Evolutionary conservation across 2,888 invertebrate species (phyloP), one percentile per base, ranked within the genome.

Genomic region (Thymelicus acteon): DNA sequence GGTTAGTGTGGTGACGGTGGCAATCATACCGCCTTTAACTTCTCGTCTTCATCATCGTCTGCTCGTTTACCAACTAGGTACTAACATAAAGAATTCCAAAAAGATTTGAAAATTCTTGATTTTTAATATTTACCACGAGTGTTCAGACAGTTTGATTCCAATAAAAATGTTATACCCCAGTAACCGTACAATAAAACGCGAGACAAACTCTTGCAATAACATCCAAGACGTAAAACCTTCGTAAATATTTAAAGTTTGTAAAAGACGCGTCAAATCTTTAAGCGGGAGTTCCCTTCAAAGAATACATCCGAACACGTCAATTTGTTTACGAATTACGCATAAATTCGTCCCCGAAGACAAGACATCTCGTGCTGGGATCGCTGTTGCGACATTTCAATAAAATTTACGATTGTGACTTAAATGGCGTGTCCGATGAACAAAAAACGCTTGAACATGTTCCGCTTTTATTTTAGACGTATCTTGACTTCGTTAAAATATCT

Each of bases 391-490:
- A 91, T 92, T 93, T 93, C 92, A 93, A 93, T 93, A 93, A 93
- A 93, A 93, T 93, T 93, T 93, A 93, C 93, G 93, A 91, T 92
- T 90, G 86, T 91, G 91, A 92, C 93, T 93, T 90, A 92, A 93
- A 92, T 91, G 90, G 91, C 89, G 88, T 90, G 89, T 89, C 85
- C 88, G 85, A 88, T 88, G 88, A 87, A 90, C 88, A 91, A 90
- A 91, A 92, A 92, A 88, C 86, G 82, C 82, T 82, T 83, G 85
- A 78, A 88, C 88, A 85, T 90, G 88, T 89, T 83, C 86, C 86
- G 87, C 89, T 90, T 91, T 91, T 90, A 89, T 91, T 91, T 91
- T 89, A 89, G 87, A 88, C 85, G 83, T 85, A 85, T 83, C 84
- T 82, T 84, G 78, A 80, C 86, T 91, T 93, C 93, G 93, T 93